A percentile compares a stretch with the other conserved stretches of the same genome.
These are phyloP conservation scores for Ophion obscuratus DNA, from an alignment of 2,888 invertebrate genomes.

Conservation along the genomic window DNA sequence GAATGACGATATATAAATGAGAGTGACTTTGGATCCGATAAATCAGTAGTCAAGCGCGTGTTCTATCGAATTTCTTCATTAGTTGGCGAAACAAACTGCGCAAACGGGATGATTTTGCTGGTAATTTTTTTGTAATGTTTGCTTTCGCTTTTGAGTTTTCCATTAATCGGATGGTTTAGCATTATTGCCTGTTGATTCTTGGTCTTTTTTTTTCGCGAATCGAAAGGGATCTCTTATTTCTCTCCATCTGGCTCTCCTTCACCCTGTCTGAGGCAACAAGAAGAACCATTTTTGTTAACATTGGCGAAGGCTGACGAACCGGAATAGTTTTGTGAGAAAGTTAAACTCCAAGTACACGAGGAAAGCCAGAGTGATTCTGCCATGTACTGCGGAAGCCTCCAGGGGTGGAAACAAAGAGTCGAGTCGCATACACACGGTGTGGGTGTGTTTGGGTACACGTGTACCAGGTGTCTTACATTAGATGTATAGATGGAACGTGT, in stretches of 20 bases:
- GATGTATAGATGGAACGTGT: neutral
- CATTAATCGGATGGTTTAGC: neutral
- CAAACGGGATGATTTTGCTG: slow-evolving; percentile 41
- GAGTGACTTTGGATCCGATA: neutral
- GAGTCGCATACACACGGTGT: neutral
- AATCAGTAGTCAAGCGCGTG: slow-evolving; percentile 41
- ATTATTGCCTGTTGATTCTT: neutral
- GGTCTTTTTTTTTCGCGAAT: neutral
- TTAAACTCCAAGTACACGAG: slow-evolving; percentile 21
- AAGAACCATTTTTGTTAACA: slow-evolving; percentile 22
- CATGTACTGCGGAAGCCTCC: slow-evolving; percentile 6
- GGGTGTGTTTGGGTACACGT: neutral
- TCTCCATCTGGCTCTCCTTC: neutral
- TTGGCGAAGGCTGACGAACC: slow-evolving; percentile 35
- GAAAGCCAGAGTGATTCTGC: slow-evolving; percentile 17
- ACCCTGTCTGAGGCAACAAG: slow-evolving; percentile 5
- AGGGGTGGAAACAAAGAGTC: slow-evolving; percentile 24
- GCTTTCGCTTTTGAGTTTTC: neutral
- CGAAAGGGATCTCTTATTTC: slow-evolving; percentile 7
- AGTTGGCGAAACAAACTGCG: neutral
- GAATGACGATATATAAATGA: slow-evolving; percentile 47
- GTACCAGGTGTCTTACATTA: neutral
- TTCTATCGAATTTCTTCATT: slow-evolving; percentile 25
- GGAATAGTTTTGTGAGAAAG: slow-evolving; percentile 35
- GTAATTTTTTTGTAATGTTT: slow-evolving; percentile 33